Base-by-base conservation (phyloP, 1,140 invertebrate genomes). In the Orius insidiosus region DNA sequence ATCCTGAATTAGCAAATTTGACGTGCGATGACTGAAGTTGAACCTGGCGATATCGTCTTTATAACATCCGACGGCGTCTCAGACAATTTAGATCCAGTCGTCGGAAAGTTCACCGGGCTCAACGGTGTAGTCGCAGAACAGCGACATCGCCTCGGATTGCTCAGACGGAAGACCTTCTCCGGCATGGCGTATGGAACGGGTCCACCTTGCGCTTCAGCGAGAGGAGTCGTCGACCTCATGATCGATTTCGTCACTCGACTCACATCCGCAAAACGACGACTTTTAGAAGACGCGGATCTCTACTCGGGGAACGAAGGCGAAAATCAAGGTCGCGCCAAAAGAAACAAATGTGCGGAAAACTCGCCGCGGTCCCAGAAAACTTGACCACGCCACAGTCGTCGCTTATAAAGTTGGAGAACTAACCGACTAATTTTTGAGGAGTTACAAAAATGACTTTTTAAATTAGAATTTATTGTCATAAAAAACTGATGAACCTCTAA, bases 21-120 rank as follows among this genome's bases (percentile, higher is more conserved):
- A 93, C 88, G 0, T 80, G 85, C 85, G 0, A 75, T 94, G 70
- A 92, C 84, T 1, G 76, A 86, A 50, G 71, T 85, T 14, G 80
- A 87, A 42, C 61, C 70, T 32, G 85, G 81, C 7, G 89, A 93
- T 60, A 78, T 92, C 52, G 80, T 94, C 30, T 87, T 90, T 59
- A 68, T 94, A 9, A 88, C 86, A 1, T 85, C 81, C 11, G 88
- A 93, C 60, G 88, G 88, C n/a, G 76, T 93, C 18, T 87, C 84
- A 8, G 88, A 93, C 58, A 93, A 93, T 60, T 89, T 92, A 61
- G 88, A 93, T 67, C 89, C 88, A 1, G 87, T 92, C 35, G 88
- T 93, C 46, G 88, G 87, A 5, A 88, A 88, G 64, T 87, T 93
- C 60, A 85, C 85, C n/a, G 72, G 70, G n/a, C 56, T 87, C 35